Evolutionary conservation across 2,113 vertebrate genomes (phyloP).

Genomic region (Peromyscus californicus): DNA sequence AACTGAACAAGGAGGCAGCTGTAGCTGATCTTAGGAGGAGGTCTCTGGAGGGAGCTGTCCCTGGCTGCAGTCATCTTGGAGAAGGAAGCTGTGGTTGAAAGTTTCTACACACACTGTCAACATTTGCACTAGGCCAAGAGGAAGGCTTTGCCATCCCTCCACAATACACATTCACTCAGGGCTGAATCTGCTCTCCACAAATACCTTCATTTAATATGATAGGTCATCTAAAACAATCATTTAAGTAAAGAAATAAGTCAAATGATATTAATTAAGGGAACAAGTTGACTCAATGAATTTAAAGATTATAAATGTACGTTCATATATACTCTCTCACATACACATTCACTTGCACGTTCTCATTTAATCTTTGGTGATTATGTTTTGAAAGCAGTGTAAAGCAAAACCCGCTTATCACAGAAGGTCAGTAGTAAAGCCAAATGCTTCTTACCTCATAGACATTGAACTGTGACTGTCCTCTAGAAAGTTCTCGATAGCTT

Average conservation of each 20-base stretch:
- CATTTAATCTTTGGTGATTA: not conserved
- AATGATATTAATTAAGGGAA: slow-evolving; percentile 21
- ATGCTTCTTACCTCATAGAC: slow-evolving; percentile 94
- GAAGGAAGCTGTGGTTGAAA: not conserved
- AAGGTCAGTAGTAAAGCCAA: slow-evolving; percentile 21
- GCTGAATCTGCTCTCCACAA: not conserved
- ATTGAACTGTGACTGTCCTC: slow-evolving; percentile 98
- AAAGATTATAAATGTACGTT: not conserved
- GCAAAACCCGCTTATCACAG: not conserved
- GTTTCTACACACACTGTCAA: not conserved
- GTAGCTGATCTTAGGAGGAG: not conserved
- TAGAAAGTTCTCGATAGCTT: slow-evolving; percentile 96
- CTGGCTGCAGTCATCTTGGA: not conserved
- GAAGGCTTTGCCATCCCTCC: not conserved
- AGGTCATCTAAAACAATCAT: not conserved
- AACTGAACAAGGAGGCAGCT: not conserved
- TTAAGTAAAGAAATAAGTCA: not conserved
- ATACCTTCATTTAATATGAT: not conserved
- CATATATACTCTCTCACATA: too few relatives aligned
- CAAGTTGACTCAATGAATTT: not conserved
- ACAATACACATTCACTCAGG: not conserved
- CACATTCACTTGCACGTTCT: not conserved
- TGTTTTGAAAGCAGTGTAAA: not conserved
- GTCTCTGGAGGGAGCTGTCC: not conserved
- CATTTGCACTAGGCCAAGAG: not conserved